Percentiles rank a stretch among this genome's conserved stretches.
Conservation (phyloP, 2,888 invertebrate genomes). For the Crematogaster levior region DNA sequence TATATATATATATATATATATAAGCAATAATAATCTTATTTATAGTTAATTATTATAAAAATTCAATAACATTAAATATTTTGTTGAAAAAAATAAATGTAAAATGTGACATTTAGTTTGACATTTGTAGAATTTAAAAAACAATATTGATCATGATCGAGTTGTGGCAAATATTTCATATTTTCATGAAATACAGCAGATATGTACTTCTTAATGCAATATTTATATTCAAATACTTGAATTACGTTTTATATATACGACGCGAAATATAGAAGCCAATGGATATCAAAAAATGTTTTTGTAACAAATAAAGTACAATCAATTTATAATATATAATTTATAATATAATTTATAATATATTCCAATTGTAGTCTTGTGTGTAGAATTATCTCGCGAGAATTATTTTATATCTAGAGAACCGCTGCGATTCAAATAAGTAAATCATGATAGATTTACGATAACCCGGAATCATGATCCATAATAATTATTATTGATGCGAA, state of each 20-base stretch:
- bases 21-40: neutral
- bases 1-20: no score
- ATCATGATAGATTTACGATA: neutral
- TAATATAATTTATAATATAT: no score
- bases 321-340: no score
- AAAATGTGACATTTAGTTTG: neutral
- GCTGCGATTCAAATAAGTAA: neutral
- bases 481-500: conserved; percentile 34
- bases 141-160: neutral
- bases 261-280: neutral
- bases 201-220: neutral
- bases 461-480: conserved; percentile 14
- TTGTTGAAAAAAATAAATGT: neutral
- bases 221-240: neutral
- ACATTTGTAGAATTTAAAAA: neutral
- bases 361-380: neutral
- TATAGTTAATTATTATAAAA: neutral
- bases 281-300: no score
- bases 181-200: neutral
- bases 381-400: neutral
- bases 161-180: neutral
- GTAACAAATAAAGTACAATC: neutral
- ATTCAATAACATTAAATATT: neutral
- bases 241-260: neutral
- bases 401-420: neutral